Percentiles rank a stretch among this genome's conserved stretches.
These are phyloP conservation scores for Columba guinea DNA, from an alignment of 2,797 vertebrate species.

Conservation along the genomic window DNA sequence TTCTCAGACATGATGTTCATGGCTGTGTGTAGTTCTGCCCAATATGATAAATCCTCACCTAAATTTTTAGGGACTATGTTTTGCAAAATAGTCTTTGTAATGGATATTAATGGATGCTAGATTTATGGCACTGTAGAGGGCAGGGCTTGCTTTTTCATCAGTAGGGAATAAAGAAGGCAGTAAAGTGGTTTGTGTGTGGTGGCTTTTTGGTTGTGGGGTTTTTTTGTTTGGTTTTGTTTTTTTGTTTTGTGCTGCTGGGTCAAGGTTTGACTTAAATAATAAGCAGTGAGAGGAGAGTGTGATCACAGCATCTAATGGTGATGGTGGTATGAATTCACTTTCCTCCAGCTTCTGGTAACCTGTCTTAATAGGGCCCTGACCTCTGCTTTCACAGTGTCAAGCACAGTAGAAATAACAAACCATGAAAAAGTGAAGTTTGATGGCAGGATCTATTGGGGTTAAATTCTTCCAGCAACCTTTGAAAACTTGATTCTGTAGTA, in stretches of 20 bases:
- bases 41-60: not conserved
- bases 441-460: constrained; percentile 42
- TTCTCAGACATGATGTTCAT: not conserved
- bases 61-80: not conserved
- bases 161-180: not conserved
- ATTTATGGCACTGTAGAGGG: not conserved
- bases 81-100: not conserved
- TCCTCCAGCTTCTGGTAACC: constrained; percentile 20
- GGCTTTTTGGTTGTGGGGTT: too few relatives aligned
- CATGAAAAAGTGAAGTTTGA: constrained; percentile 33
- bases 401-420: constrained; percentile 41
- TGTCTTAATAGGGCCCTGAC: constrained; percentile 54
- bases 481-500: not conserved
- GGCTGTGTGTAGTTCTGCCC: not conserved
- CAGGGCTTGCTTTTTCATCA: not conserved
- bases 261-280: constrained; percentile 8
- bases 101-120: not conserved
- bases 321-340: constrained; percentile 26
- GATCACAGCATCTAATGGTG: not conserved
- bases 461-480: constrained; percentile 62
- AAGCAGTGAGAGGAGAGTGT: not conserved
- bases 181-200: not conserved
- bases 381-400: constrained; percentile 59
- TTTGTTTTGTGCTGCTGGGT: not conserved
- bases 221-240: not conserved